Percentiles rank a stretch among this genome's conserved stretches.
Conservation (phyloP, 2,797 vertebrate species). For the Lates japonicus region DNA sequence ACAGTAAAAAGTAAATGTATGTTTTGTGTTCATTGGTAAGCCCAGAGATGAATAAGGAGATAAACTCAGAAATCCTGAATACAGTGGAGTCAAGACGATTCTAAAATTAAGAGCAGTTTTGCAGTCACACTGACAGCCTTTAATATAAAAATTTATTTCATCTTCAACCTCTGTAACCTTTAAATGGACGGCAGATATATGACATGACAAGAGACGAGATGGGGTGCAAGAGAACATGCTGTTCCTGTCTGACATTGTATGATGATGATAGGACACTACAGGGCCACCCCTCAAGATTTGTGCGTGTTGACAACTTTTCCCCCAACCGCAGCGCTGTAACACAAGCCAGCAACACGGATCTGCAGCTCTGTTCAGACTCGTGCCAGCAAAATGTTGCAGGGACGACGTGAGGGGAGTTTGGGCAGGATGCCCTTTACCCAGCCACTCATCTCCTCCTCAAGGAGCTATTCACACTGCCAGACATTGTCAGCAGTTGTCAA, state of each 20-base stretch:
- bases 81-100: background rate
- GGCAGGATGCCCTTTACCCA: slow-evolving; percentile 6
- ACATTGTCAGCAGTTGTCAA: background rate
- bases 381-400: slow-evolving; percentile 30
- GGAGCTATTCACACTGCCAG: slow-evolving; percentile 6
- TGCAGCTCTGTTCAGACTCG: background rate
- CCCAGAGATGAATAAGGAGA: background rate
- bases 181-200: slow-evolving; percentile 32
- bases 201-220: slow-evolving; percentile 41
- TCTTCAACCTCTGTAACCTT: slow-evolving; percentile 35
- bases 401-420: slow-evolving; percentile 9
- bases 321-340: slow-evolving; percentile 29
- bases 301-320: slow-evolving; percentile 35
- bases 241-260: slow-evolving; percentile 52
- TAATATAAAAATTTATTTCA: slow-evolving; percentile 8
- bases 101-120: slow-evolving; percentile 1
- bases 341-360: slow-evolving; percentile 40
- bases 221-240: slow-evolving; percentile 52
- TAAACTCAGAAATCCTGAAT: background rate
- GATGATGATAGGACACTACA: slow-evolving; percentile 54
- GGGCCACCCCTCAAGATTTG: slow-evolving; percentile 35
- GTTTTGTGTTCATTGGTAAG: background rate
- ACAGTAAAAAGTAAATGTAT: background rate
- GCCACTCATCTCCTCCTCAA: slow-evolving; percentile 4
- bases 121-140: slow-evolving; percentile 9